Conservation (phyloP, 2,888 invertebrate genomes). For the Spilosoma lubricipeda region DNA sequence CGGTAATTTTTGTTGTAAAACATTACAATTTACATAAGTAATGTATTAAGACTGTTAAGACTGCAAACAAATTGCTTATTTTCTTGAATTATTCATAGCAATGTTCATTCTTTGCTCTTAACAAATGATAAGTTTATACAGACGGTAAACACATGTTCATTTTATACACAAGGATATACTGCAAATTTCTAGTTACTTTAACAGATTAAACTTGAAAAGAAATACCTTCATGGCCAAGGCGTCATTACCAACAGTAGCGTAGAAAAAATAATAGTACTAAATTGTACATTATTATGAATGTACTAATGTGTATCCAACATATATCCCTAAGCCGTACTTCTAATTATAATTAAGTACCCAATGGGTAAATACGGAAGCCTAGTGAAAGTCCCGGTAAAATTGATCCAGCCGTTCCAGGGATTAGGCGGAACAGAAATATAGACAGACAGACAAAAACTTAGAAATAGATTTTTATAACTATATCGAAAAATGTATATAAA, state of each 20-base stretch:
- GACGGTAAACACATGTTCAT: neutral
- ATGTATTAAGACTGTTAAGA: neutral
- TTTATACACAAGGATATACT: neutral
- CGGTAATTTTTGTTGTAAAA: neutral
- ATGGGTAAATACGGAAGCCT: no score
- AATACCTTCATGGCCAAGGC: conserved; percentile 13
- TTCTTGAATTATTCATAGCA: neutral
- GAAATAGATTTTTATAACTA: no score
- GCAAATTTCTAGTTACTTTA: neutral
- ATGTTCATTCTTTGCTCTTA: neutral
- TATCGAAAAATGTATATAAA: no score
- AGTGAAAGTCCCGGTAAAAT: no score
- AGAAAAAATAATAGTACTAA: neutral
- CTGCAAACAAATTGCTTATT: neutral
- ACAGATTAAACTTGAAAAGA: neutral
- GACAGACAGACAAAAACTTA: no score
- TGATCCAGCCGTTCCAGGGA: no score
- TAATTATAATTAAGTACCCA: no score
- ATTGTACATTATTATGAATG: no score
- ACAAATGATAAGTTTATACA: conserved; percentile 5
- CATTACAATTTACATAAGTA: neutral
- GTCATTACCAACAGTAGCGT: conserved; percentile 4
- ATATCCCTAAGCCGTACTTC: no score
- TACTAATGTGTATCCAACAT: no score
- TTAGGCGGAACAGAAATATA: no score